Evolutionary conservation across 2,797 vertebrate genomes (phyloP).

Genomic region (Vireo griseus): DNA sequence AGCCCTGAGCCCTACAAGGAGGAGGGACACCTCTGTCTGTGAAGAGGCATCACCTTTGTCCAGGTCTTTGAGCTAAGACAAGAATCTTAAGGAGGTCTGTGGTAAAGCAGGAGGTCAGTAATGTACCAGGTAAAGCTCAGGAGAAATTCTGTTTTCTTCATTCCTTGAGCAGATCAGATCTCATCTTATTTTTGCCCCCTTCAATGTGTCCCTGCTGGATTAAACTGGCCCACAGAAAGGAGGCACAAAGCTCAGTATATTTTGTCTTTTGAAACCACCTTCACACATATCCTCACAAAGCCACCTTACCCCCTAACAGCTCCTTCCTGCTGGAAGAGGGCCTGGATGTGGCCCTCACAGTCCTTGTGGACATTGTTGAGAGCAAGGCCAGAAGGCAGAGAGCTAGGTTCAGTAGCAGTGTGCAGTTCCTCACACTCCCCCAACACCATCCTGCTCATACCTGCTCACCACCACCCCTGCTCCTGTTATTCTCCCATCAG

Average conservation of each 20-base stretch:
- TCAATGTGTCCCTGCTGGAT: not conserved
- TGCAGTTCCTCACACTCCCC: not conserved
- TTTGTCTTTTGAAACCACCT: not conserved
- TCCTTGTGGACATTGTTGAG: not conserved
- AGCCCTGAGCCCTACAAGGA: not conserved
- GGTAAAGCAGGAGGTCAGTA: not conserved
- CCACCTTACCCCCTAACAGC: not conserved
- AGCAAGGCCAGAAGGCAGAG: not conserved
- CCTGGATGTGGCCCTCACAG: not conserved
- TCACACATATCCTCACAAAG: not conserved
- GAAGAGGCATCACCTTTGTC: rapidly evolving
- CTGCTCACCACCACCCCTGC: not conserved
- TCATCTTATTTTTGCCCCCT: not conserved
- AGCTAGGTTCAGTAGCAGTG: not conserved
- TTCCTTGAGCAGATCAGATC: not conserved
- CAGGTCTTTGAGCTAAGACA: not conserved
- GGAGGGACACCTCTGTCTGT: not conserved
- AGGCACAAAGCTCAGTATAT: not conserved
- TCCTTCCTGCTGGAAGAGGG: not conserved
- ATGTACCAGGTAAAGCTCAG: not conserved
- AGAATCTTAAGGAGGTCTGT: not conserved
- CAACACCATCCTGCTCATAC: not conserved
- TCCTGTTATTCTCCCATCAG: rapidly evolving
- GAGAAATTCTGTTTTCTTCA: not conserved
- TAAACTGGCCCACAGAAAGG: not conserved